Evolutionary conservation across 2,113 vertebrate genomes (phyloP).

Genomic region (Prolemur simus): DNA sequence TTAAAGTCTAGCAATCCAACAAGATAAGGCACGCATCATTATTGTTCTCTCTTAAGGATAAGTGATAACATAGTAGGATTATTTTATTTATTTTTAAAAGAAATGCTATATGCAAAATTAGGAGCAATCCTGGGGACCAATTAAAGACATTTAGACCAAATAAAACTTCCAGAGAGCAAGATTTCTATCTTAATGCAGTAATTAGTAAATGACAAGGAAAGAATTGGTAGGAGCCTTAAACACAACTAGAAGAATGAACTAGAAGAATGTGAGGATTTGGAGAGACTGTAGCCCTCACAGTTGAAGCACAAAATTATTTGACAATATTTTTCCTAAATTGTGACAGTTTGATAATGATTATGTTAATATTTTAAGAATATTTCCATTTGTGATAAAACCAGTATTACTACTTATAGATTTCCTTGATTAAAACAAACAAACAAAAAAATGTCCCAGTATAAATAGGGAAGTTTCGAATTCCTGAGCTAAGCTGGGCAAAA

Average conservation of each 20-base stretch:
- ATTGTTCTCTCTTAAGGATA: neutral
- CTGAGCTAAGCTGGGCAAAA: neutral
- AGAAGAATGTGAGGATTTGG: neutral
- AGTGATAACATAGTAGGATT: neutral
- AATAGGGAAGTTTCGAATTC: neutral
- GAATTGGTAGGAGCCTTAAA: neutral
- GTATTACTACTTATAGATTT: neutral
- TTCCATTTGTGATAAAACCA: neutral
- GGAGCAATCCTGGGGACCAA: neutral
- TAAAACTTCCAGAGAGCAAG: neutral
- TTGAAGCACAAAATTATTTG: neutral
- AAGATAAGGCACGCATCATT: neutral
- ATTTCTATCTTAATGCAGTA: neutral
- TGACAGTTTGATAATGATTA: neutral
- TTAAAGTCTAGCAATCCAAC: neutral
- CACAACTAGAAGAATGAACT: neutral
- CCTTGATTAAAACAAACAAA: neutral
- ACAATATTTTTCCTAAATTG: neutral
- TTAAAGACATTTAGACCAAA: neutral
- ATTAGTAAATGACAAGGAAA: neutral
- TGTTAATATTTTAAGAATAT: neutral
- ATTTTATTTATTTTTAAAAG: neutral
- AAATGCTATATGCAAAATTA: neutral
- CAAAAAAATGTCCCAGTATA: neutral
- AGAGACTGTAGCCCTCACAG: neutral